A percentile compares a stretch with the other conserved stretches of the same genome.
phyloP scores from a whole-genome alignment of 2,888 invertebrate genomes.

The Lamproptera curius region DNA sequence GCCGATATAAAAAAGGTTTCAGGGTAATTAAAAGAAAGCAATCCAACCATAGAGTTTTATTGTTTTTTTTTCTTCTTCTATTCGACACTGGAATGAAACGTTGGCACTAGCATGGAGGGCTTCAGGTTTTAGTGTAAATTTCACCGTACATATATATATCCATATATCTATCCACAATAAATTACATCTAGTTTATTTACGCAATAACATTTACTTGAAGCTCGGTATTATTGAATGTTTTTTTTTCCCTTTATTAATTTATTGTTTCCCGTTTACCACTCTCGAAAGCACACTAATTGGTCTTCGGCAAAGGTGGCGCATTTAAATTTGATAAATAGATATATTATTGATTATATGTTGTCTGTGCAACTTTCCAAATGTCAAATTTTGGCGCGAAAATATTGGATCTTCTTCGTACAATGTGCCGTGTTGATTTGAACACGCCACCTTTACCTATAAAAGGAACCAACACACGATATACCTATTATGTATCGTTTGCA shows the following conservation, averaged over 20 bases:
- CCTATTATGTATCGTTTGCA: conserved; percentile 7
- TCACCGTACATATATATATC: no score
- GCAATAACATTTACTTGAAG: conserved; percentile 29
- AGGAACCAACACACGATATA: conserved; percentile 3
- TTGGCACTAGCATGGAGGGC: conserved; percentile 74
- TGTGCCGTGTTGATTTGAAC: conserved; percentile 5
- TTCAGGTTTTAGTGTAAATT: conserved; percentile 39
- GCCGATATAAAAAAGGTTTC: neutral
- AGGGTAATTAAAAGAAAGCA: conserved; percentile 26
- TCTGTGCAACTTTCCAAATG: no score
- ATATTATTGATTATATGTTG: no score
- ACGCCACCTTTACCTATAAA: conserved; percentile 9
- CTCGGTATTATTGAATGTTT: conserved; percentile 38
- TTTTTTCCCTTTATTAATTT: conserved; percentile 10
- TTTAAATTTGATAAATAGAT: no score
- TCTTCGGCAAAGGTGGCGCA: conserved; percentile 5
- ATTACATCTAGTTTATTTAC: conserved; percentile 26
- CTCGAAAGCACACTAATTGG: conserved; percentile 8
- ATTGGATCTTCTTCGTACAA: neutral
- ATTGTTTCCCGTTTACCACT: conserved; percentile 2
- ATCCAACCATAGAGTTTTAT: conserved; percentile 29
- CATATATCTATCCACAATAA: conserved; percentile 20
- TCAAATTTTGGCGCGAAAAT: neutral
- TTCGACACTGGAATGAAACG: conserved; percentile 49
- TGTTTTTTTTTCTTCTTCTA: conserved; percentile 31